Evolutionary conservation across 1,140 invertebrate genomes (phyloP), one percentile per base, ranked within the genome.

Genomic region (Panagrolaimus sp.): DNA sequence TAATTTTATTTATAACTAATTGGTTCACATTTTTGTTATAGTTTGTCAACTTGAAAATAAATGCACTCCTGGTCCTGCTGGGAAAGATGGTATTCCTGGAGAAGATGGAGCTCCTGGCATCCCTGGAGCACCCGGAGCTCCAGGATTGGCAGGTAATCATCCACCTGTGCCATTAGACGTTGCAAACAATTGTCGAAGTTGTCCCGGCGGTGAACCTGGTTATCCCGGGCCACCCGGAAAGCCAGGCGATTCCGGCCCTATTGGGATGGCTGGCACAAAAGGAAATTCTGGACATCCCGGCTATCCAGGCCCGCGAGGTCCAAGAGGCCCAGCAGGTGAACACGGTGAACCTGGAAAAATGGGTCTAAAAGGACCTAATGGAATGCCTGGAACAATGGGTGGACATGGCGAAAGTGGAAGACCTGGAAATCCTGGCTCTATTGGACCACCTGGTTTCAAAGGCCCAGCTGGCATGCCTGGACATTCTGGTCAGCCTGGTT

Each of bases 81-180:
- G 65, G 2, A 45, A 16, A 9, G 46, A 46, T 2, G 65, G 65
- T 3, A 16, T 48, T 1, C 42, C 45, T 13, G 65, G 65, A 8
- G 45, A 66, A 16, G 44, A 47, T 31, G 65, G 65, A 9, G 23
- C 45, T 4, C 65, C 65, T 7, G 65, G 65, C 0, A 31, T 16
- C 31, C 42, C 65, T 25, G 65, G 65, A 48, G 23, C 31, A 63
- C 65, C 65, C 13, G 65, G 65, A 20, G 44, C 65, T 4, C 65
- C 65, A 63, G 65, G 65, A 13, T 5, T 47, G 9, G 25, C 65
- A 20, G 65, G 65, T 4, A 27, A 44, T 16, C 25, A 66, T 23
- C 43, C 42, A 0, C 25, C 45, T 5, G 42, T 45, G 14, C 65
- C 16, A 16, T 16, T 57, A 20, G 51, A 57, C 4, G 51, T 20